Percentiles rank a stretch among this genome's conserved stretches.
phyloP scores from a whole-genome alignment of 2,113 vertebrate genomes.

The Glaucomys volans region DNA sequence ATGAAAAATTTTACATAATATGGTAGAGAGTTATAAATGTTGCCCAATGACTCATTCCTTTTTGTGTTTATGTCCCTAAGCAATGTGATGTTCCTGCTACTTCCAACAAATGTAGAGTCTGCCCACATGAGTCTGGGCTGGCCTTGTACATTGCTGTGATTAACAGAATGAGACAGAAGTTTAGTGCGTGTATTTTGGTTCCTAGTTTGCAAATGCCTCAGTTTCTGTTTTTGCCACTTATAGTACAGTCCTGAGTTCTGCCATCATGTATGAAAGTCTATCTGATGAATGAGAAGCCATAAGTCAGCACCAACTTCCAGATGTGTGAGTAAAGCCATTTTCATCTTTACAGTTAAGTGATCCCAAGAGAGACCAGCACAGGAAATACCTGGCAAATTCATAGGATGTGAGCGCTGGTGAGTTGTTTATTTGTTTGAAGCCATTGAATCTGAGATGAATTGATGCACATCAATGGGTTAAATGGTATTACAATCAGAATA shows the following conservation, averaged over 20 bases:
- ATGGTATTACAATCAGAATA: background rate
- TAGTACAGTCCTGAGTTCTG: background rate
- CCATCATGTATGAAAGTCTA: background rate
- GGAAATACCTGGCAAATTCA: background rate
- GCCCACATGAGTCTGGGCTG: background rate
- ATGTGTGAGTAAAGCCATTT: background rate
- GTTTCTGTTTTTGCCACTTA: background rate
- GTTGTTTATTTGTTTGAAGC: background rate
- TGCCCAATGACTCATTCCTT: background rate
- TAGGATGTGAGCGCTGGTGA: background rate
- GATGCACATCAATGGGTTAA: background rate
- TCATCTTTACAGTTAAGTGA: background rate
- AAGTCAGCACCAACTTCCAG: background rate
- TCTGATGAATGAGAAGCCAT: background rate
- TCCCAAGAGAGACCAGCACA: background rate
- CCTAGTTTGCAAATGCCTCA: background rate
- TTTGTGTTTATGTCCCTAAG: background rate
- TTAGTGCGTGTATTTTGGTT: background rate
- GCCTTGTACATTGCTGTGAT: background rate
- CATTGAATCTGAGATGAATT: background rate
- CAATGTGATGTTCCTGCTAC: background rate
- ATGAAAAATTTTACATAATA: background rate
- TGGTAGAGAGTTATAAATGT: background rate
- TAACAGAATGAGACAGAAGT: background rate
- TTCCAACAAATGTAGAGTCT: background rate